Conservation (phyloP, 2,797 vertebrate genomes). For the Hippopotamyrus pictus region DNA sequence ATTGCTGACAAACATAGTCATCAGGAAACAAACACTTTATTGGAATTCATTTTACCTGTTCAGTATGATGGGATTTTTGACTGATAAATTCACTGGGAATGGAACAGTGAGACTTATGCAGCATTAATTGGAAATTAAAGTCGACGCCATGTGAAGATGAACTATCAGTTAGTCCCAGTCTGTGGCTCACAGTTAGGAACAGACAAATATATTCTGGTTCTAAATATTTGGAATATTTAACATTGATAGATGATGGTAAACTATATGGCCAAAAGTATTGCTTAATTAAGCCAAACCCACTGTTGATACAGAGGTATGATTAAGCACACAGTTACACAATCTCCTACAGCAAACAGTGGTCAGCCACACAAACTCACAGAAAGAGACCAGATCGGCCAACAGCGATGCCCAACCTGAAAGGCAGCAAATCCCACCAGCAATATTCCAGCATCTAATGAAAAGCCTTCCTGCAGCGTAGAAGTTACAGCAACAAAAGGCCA, state of each 20-base stretch:
- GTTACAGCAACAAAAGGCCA: neutral
- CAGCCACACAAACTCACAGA: neutral
- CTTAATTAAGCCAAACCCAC: neutral
- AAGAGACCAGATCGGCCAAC: neutral
- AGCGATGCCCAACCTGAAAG: neutral
- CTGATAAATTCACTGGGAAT: neutral
- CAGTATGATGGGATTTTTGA: neutral
- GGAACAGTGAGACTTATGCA: neutral
- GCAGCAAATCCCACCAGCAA: neutral
- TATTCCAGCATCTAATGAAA: neutral
- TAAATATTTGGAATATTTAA: neutral
- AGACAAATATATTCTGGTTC: neutral
- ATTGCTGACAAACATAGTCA: neutral
- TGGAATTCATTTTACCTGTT: neutral
- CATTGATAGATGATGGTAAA: neutral
- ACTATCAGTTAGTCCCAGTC: neutral
- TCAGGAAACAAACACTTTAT: neutral
- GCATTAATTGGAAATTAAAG: neutral
- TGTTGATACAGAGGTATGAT: neutral
- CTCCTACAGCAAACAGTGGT: neutral
- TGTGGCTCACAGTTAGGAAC: neutral
- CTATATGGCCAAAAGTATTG: neutral
- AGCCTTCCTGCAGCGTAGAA: neutral
- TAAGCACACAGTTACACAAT: neutral
- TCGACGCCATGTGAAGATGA: neutral